Evolutionary conservation across 2,888 invertebrate genomes (phyloP).

Genomic region (Erebia ligea): DNA sequence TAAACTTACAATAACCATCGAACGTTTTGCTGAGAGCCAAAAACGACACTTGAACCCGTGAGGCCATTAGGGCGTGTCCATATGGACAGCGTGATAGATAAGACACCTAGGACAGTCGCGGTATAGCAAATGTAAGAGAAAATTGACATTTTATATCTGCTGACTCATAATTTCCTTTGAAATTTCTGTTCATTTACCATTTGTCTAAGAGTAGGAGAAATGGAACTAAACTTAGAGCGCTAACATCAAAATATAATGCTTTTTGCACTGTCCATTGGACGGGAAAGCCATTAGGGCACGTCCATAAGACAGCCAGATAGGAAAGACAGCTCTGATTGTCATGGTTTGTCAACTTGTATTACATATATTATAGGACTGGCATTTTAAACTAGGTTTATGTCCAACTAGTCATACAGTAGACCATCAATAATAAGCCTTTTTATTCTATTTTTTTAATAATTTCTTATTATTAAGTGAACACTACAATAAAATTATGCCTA

Average conservation of each 20-base stretch:
- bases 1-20: neutral
- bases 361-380: neutral
- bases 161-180: neutral
- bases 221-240: neutral
- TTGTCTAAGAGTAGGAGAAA: neutral
- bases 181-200: neutral
- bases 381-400: neutral
- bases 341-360: neutral
- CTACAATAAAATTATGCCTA: too few relatives aligned
- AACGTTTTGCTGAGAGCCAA: neutral
- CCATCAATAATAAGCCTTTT: too few relatives aligned
- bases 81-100: neutral
- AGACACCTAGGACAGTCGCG: neutral
- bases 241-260: neutral
- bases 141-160: neutral
- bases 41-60: neutral
- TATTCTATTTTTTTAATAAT: too few relatives aligned
- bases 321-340: neutral
- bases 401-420: too few relatives aligned
- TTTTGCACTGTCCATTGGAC: neutral
- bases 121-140: neutral
- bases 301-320: neutral
- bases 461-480: too few relatives aligned
- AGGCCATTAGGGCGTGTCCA: conserved; percentile 1
- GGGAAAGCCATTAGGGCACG: neutral